Conservation (phyloP, 2,113 vertebrate genomes). For the Illadopsis cleaveri region DNA sequence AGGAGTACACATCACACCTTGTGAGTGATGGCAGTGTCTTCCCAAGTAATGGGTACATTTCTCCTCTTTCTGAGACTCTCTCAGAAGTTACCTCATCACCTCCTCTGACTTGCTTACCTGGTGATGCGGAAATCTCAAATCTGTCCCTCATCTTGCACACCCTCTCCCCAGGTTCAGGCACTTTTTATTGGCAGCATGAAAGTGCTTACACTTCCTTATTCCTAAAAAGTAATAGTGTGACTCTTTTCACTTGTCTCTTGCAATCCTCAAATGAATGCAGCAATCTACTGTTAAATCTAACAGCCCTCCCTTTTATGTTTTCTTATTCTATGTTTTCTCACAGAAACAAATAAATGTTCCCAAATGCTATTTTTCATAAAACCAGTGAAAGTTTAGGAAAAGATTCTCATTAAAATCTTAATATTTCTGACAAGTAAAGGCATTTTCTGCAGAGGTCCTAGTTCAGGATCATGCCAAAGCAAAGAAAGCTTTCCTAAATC, state of each 20-base stretch:
- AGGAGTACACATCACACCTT: not conserved
- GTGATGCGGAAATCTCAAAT: not conserved
- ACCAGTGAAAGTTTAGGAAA: not conserved
- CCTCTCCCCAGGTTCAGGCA: not conserved
- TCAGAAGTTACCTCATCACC: not conserved
- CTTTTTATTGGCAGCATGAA: not conserved
- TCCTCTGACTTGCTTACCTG: not conserved
- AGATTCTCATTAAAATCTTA: not conserved
- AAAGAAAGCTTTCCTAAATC: not conserved
- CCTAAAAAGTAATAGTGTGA: not conserved
- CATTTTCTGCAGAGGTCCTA: not conserved
- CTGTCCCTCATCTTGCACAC: not conserved
- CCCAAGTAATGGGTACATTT: accelerated
- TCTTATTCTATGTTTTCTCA: not conserved
- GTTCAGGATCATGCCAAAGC: not conserved
- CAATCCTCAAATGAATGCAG: not conserved
- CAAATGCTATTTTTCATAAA: not conserved
- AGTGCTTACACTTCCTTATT: not conserved
- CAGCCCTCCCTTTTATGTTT: not conserved
- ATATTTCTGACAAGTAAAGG: not conserved
- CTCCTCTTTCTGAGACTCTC: not conserved
- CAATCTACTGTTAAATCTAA: not conserved
- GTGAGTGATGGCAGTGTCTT: not conserved
- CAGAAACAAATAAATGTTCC: not conserved
- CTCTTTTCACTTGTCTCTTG: not conserved